Base-by-base conservation (phyloP, 2,888 invertebrate species). In the Eupithecia abbreviata region DNA sequence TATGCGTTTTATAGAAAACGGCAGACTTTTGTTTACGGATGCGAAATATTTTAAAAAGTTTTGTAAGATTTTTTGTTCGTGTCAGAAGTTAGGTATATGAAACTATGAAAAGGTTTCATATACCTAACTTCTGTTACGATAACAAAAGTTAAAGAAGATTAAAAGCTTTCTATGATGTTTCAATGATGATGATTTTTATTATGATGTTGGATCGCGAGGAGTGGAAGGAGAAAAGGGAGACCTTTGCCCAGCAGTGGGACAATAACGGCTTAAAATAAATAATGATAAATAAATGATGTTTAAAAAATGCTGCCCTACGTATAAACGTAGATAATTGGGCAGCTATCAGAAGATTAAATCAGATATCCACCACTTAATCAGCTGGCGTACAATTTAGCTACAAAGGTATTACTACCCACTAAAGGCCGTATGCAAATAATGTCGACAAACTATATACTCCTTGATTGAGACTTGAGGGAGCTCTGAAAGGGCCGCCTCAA, bases 401-500 rank as follows among this genome's bases (percentile, higher is more conserved):
- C 75, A 73, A 78, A 75, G 71, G 68, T 67, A 75, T 73, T 73
- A 62, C 62, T 45, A 51, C 74, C 71, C 81, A 83, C 81, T 83
- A 45, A 66, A 74, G 80, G 76, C 74, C 78, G 67, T 82, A 82
- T 79, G 86, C 88, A 90, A 90, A 91, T 89, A 86, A 78, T 82
- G 83, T 81, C 83, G 75, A 87, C 86, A 86, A 88, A 88, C 88
- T 90, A 90, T 87, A 88, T 90, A 88, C 89, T 89, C 85, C 87
- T 86, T 90, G 89, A 91, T 90, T 89, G 87, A 88, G 87, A 86
- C 87, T 88, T 86, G 81, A 88, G 86, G 86, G 88, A 83, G 73
- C 68, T 72, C 66, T 88, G 87, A 89, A 93, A 91, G 92, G 93
- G 93, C 90, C 90, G 85, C 86, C 88, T 89, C 89, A 90, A 92